Base-by-base conservation (phyloP, 2,888 invertebrate genomes). In the Terebella lapidaria region DNA sequence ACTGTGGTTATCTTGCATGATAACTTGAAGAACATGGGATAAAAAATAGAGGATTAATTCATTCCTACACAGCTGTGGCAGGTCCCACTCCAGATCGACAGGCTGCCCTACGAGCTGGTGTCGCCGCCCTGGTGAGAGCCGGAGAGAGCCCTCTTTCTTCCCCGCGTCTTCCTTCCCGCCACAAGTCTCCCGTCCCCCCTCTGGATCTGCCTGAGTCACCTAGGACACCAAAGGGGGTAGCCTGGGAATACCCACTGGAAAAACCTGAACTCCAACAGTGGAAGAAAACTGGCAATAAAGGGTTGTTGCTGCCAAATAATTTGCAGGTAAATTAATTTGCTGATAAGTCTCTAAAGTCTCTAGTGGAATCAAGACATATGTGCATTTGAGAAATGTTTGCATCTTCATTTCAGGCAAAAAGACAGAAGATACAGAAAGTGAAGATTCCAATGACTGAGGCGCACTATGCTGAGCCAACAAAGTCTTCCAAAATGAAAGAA, bases 221-320 rank as follows among this genome's bases (percentile, higher is more conserved):
- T n/a, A 22, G 49, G 5, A 49, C 49, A 10, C 22, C 24, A 49
- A 10, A 49, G 5, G 49, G 49, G 15, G 49, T 49, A 5, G 49
- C 49, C 24, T 49, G 49, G 49, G 49, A 49, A 10, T 49, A n/a
- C 49, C 49, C 49, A 5, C 24, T 49, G 49, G 49, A 49, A 49
- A 10, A 22, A 49, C 22, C 49, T 22, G 22, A 22, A 49, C 49
- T 49, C 5, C 49, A 49, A 22, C 49, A 49, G 24, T 49, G 10
- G 5, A 10, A 49, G 18, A 24, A 10, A 20, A 5, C 18, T 5
- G 5, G 24, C 24, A 49, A 24, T 15, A 49, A 49, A 49, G 49
- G 49, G 5, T 22, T 49, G 10, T 24, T 49, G 15, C 24, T 49
- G 49, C 49, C 49, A 5, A 5, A 15, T 5, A 49, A 49, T 15